A percentile compares a stretch with the other conserved stretches of the same genome.
Conservation (phyloP, 1,140 invertebrate species). For the Nebria ingens region DNA sequence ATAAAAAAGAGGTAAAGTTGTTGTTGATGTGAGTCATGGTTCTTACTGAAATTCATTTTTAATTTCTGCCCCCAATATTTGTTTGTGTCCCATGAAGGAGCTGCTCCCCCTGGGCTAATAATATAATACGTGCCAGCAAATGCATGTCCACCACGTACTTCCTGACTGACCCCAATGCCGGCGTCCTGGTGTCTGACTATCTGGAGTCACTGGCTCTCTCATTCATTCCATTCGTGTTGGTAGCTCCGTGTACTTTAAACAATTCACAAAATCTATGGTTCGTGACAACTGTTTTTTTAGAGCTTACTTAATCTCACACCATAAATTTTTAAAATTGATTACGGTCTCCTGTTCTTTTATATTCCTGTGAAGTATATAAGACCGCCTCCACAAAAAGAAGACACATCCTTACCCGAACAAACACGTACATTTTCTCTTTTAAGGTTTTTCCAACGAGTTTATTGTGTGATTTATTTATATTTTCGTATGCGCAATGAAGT, state of each 20-base stretch:
- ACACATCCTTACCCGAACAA: not conserved
- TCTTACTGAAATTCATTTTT: too few relatives aligned
- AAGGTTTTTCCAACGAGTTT: not conserved
- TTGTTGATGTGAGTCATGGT: too few relatives aligned
- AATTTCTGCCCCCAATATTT: too few relatives aligned
- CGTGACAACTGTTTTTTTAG: not conserved
- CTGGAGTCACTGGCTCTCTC: too few relatives aligned
- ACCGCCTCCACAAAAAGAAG: not conserved
- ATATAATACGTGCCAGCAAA: too few relatives aligned
- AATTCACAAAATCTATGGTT: not conserved
- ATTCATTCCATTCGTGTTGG: too few relatives aligned
- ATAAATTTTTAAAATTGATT: not conserved
- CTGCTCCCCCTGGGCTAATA: too few relatives aligned
- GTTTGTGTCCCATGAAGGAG: too few relatives aligned
- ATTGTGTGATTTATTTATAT: not conserved
- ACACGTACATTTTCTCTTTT: not conserved
- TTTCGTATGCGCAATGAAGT: not conserved
- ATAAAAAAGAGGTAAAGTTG: too few relatives aligned
- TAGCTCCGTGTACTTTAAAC: not conserved
- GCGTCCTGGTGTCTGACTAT: too few relatives aligned
- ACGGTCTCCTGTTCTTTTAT: not conserved
- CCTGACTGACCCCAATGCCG: too few relatives aligned
- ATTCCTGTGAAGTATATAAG: not conserved
- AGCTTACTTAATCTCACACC: not conserved
- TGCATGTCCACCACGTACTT: too few relatives aligned